Base-by-base conservation (phyloP, 2,797 vertebrate species). In the Ceyx erithaca region DNA sequence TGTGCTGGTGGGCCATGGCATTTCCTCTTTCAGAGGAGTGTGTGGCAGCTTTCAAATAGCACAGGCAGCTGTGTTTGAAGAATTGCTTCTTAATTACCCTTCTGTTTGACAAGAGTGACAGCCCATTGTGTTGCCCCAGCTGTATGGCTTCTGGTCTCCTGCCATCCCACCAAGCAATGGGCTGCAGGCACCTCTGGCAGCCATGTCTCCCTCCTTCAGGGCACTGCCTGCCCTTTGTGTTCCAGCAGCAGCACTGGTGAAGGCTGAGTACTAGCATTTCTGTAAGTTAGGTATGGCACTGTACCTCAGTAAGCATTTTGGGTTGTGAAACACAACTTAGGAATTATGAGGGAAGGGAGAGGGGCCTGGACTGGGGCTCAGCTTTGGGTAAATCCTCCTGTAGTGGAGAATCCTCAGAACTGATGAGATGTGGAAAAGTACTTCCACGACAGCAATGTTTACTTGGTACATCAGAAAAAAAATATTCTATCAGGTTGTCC, bases 1-100 rank as follows among this genome's bases (percentile, higher is more conserved):
- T 45, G 22, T 0, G 0, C 19, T 43, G 58, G 30, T 68, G 78
- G 72, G 45, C 73, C 57, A 11, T 1, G 1, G 25, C 1, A 1
- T n/a, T n/a, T 79, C 48, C 20, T n/a, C 0, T 3, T 19, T 63
- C 22, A 46, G 23, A 8, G 5, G 30, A 57, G 63, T 1, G 0
- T 0, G 1, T 40, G 70, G 48, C 57, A 72, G 59, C 43, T 83
- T 89, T 46, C 3, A 2, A 79, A 80, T 4, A 69, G 48, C 25
- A 5, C 70, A 77, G 64, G 35, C 83, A 92, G 66, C 59, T 91
- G 70, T 84, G 78, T 63, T 63, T 81, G 85, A 63, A 67, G 45
- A 80, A 52, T 19, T 31, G 28, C 79, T 85, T 41, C 57, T 31
- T 93, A 63, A 88, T 88, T 81, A 49, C 37, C 33, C 57, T 66